Percentiles rank a stretch among this genome's conserved stretches.
Evolutionary conservation across 2,113 vertebrate species (phyloP).

Genomic region (Seriola aureovittata): DNA sequence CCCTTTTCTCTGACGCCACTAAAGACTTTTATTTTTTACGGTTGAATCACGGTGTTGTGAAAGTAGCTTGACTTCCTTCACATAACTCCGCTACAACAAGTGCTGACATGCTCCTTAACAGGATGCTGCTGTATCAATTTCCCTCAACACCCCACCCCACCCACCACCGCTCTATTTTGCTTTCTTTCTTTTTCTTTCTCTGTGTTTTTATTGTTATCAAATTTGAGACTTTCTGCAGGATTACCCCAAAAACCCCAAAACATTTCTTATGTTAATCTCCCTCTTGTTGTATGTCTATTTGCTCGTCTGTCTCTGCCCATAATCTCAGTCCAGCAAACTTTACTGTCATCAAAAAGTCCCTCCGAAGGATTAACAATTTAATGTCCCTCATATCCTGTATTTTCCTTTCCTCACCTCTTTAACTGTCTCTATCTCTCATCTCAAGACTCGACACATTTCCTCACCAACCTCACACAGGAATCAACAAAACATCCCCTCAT

Average conservation of each 20-base stretch:
- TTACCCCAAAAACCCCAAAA: too few relatives aligned
- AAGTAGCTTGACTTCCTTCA: neutral
- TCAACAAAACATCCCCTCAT: constrained; percentile 12
- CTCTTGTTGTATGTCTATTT: neutral
- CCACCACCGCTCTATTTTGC: neutral
- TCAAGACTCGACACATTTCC: constrained; percentile 25
- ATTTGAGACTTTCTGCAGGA: neutral
- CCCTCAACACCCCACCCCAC: neutral
- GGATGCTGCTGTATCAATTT: constrained; percentile 15
- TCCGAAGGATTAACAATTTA: neutral
- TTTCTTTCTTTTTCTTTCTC: too few relatives aligned
- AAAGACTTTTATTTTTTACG: constrained; percentile 64
- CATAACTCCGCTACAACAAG: constrained; percentile 70
- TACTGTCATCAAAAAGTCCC: neutral
- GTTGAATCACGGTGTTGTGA: accelerated
- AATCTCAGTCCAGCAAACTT: neutral
- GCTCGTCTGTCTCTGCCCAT: neutral
- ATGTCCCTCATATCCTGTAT: neutral
- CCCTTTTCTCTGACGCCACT: too few relatives aligned
- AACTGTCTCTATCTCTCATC: constrained; percentile 1
- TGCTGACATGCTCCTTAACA: constrained; percentile 76
- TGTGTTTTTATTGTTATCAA: neutral
- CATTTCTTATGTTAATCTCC: neutral
- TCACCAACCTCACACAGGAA: constrained; percentile 15
- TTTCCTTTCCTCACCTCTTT: neutral